These are phyloP conservation scores for Esox niger DNA, from an alignment of 2,113 vertebrate species.

Conservation along the genomic window DNA sequence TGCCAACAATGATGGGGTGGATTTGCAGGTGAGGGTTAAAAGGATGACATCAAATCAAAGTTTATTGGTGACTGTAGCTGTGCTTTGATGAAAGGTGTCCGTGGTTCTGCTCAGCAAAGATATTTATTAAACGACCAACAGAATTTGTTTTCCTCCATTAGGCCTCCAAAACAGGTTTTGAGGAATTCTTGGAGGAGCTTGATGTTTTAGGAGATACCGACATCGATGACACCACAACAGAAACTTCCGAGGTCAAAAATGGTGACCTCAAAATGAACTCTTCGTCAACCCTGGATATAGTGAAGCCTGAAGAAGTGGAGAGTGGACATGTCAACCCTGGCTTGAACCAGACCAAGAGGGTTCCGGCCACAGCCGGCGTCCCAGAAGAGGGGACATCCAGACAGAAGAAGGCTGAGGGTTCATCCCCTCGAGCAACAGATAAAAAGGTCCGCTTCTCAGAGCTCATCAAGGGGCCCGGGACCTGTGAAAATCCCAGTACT, in stretches of 20 bases:
- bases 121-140: neutral
- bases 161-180: constrained; percentile 59
- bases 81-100: neutral
- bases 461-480: constrained; percentile 36
- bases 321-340: too few relatives aligned
- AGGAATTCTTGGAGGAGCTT: constrained; percentile 73
- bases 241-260: constrained; percentile 26
- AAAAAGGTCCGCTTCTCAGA: constrained; percentile 74
- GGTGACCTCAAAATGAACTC: constrained; percentile 34
- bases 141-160: constrained; percentile 25
- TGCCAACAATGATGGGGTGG: constrained; percentile 57
- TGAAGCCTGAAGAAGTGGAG: constrained; percentile 10
- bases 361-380: neutral
- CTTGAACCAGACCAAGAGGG: neutral
- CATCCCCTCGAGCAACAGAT: constrained; percentile 41
- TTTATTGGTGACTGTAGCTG: too few relatives aligned
- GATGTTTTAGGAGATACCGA: constrained; percentile 63
- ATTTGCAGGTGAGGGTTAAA: constrained; percentile 57
- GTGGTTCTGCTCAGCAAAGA: neutral
- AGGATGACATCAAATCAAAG: too few relatives aligned
- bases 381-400: constrained; percentile 18
- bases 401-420: constrained; percentile 27
- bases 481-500: constrained; percentile 15
- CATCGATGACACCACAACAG: constrained; percentile 28
- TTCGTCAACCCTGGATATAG: constrained; percentile 12